phyloP scores from a whole-genome alignment of 1,140 invertebrate species.

The Drosophila obscura region DNA sequence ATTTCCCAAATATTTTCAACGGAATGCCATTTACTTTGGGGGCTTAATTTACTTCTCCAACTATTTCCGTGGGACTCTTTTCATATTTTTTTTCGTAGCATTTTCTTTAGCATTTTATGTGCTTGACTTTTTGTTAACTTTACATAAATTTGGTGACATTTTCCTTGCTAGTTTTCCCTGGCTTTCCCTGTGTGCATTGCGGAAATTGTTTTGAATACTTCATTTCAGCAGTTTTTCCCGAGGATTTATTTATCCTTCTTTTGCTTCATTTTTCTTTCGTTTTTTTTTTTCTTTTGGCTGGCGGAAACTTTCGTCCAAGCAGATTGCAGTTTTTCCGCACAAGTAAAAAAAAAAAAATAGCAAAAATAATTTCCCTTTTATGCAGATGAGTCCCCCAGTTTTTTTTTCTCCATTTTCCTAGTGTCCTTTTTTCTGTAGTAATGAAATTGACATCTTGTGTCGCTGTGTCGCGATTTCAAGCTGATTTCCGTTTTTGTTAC shows the following conservation, averaged over 20 bases:
- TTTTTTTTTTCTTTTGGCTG: not conserved
- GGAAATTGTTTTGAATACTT: conserved; percentile 80
- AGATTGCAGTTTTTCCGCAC: conserved; percentile 56
- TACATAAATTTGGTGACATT: conserved; percentile 47
- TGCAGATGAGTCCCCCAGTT: conserved; percentile 63
- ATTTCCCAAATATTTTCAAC: conserved; percentile 13
- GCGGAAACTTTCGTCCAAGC: conserved; percentile 62
- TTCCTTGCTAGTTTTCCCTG: conserved; percentile 38
- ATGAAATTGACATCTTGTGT: conserved; percentile 77
- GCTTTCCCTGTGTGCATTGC: conserved; percentile 19
- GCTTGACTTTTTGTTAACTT: conserved; percentile 34
- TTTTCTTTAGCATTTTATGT: conserved; percentile 9
- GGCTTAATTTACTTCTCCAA: conserved; percentile 22
- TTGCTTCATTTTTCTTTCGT: conserved; percentile 27
- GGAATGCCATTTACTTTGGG: conserved; percentile 11
- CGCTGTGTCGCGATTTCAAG: conserved; percentile 59
- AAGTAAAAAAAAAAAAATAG: conserved; percentile 19
- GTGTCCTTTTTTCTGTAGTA: conserved; percentile 53
- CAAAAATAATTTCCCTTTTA: conserved; percentile 80
- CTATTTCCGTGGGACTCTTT: not conserved
- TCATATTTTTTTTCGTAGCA: not conserved
- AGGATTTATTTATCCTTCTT: conserved; percentile 46
- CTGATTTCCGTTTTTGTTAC: conserved; percentile 62
- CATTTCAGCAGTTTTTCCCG: conserved; percentile 58
- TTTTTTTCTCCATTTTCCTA: conserved; percentile 4